Evolutionary conservation across 2,113 vertebrate species (phyloP), one percentile per base, ranked within the genome.

Genomic region (Poeciliopsis turrubarensis): DNA sequence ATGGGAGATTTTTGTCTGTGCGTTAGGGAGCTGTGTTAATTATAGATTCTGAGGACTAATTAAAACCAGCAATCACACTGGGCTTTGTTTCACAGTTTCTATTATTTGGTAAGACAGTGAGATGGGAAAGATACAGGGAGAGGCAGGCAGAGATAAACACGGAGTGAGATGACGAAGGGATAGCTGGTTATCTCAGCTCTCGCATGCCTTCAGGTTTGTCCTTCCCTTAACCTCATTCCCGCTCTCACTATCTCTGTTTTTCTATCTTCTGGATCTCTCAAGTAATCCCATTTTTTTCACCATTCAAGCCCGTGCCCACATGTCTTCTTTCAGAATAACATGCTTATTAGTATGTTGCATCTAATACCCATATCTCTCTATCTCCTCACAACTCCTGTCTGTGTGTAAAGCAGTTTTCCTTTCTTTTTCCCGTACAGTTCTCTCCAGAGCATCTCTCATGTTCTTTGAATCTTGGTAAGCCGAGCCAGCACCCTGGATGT

Each of bases 41-140:
- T 92, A 90, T 75, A 78, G 82, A 87, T 92, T 84, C 82, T 87
- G 81, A 89, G 89, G 90, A 87, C 87, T 89, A 91, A 93, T 94
- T 92, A 93, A 92, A 88, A 73, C 32, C 82, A 77, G 61, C 81
- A 87, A 83, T 85, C 86, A 91, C 83, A 79, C 75, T 67, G 78
- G 79, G 85, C 89, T 88, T 90, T 90, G 84, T 93, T 92, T 92
- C 81, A 88, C 87, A 89, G 79, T 90, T 92, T 88, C 90, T 88
- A 86, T 91, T 92, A 91, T 94, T 93, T 85, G 80, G 81, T 60
- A 74, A 86, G 89, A 81, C 82, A 80, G 86, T 73, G 78, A 89
- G 90, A 93, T 91, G 67, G 57, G 74, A 73, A 65, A 89, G 86
- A 90, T 91, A 87, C 1, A 31, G 65, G 25, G 39, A 60, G 67